A percentile compares a stretch with the other conserved stretches of the same genome.
Conservation (phyloP, 2,113 vertebrate species). For the Reinhardtius hippoglossoides region DNA sequence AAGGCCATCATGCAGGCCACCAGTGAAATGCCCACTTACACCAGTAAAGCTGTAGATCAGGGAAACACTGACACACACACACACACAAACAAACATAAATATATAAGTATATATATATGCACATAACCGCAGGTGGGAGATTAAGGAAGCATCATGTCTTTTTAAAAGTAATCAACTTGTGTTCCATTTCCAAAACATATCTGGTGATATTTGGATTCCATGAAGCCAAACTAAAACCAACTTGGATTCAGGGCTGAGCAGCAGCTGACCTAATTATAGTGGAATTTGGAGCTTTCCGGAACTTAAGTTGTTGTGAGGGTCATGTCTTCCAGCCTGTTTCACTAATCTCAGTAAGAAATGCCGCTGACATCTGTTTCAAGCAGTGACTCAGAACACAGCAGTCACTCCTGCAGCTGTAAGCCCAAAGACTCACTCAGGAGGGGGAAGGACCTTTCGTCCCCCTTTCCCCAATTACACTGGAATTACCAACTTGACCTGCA, state of each 20-base stretch:
- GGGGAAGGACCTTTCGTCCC: neutral
- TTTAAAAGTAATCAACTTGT: neutral
- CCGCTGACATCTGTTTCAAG: conserved; percentile 65
- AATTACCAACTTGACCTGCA: conserved; percentile 54
- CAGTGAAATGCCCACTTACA: conserved; percentile 29
- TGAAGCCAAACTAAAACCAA: conserved; percentile 41
- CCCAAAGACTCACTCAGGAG: conserved; percentile 15
- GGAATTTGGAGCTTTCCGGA: conserved; percentile 53
- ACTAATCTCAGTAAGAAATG: conserved; percentile 67
- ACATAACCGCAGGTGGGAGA: neutral
- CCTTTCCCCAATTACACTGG: conserved; percentile 21
- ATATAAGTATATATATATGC: too few relatives aligned
- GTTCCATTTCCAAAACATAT: conserved; percentile 31
- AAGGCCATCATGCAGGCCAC: conserved; percentile 35
- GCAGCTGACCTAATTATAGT: conserved; percentile 70
- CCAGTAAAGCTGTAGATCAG: too few relatives aligned
- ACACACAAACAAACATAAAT: too few relatives aligned
- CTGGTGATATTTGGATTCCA: conserved; percentile 46
- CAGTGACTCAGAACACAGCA: conserved; percentile 38
- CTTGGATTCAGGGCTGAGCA: conserved; percentile 42
- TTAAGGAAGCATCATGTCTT: conserved; percentile 7
- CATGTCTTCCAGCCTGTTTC: conserved; percentile 51
- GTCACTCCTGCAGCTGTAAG: conserved; percentile 9
- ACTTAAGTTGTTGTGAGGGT: conserved; percentile 48
- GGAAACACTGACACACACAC: too few relatives aligned